These are phyloP conservation scores for Liodrosophila aerea DNA, from an alignment of 2,888 invertebrate species.

Conservation along the genomic window DNA sequence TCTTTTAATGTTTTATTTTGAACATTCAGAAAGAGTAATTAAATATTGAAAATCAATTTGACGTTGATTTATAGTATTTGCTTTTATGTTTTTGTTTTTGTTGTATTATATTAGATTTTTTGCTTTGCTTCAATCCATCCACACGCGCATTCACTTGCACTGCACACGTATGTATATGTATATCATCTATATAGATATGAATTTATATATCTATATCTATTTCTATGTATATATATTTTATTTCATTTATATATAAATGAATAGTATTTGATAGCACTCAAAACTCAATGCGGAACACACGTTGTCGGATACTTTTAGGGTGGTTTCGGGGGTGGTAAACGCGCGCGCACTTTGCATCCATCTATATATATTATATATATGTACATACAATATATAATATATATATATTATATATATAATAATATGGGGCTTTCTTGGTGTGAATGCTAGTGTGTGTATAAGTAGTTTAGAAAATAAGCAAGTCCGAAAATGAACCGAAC, in stretches of 20 bases:
- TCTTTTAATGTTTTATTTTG: conserved; percentile 19
- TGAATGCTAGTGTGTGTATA: conserved; percentile 49
- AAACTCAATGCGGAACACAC: conserved; percentile 31
- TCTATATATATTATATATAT: conserved; percentile 43
- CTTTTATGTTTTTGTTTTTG: conserved; percentile 20
- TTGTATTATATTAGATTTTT: conserved; percentile 7
- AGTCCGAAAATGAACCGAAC: conserved; percentile 76
- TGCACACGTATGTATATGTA: neutral
- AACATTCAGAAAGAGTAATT: conserved; percentile 39
- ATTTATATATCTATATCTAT: conserved; percentile 29
- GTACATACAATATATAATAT: conserved; percentile 48
- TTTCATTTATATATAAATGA: conserved; percentile 66
- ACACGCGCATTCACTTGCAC: conserved; percentile 32
- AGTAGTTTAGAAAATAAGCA: conserved; percentile 77
- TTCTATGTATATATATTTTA: conserved; percentile 45
- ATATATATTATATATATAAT: conserved; percentile 72
- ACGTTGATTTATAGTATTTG: conserved; percentile 20
- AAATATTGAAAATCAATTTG: conserved; percentile 52
- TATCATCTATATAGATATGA: conserved; percentile 6
- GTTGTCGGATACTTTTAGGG: conserved; percentile 15
- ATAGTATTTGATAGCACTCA: conserved; percentile 69
- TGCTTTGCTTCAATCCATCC: neutral
- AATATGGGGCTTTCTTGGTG: conserved; percentile 58
- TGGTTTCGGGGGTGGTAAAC: conserved; percentile 62
- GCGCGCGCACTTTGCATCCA: conserved; percentile 67